phyloP scores from a whole-genome alignment of 1,140 invertebrate genomes.

The Hyles vespertilio region DNA sequence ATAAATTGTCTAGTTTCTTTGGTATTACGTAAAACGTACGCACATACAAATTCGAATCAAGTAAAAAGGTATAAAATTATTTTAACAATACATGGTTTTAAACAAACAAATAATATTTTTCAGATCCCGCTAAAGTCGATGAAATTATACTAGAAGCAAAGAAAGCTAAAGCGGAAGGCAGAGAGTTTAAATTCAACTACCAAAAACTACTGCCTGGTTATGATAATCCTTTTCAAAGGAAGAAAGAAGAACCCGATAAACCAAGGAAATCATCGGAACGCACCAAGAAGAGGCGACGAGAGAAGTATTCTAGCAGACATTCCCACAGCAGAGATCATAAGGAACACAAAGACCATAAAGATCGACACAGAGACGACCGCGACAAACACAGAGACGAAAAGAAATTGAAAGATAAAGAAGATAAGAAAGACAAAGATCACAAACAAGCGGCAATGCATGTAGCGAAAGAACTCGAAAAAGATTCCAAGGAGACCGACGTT shows the following conservation, averaged over 20 bases:
- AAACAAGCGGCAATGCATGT: conserved; percentile 28
- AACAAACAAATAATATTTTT: conserved; percentile 16
- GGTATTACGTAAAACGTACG: too few relatives aligned
- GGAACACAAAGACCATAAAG: conserved; percentile 31
- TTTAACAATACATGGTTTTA: background rate
- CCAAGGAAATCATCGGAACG: conserved; percentile 27
- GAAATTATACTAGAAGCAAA: conserved; percentile 64
- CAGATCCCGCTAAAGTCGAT: conserved; percentile 63
- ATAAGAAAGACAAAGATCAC: conserved; percentile 27
- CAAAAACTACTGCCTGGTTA: conserved; percentile 60
- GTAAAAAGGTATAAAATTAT: too few relatives aligned
- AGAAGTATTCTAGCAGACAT: conserved; percentile 43
- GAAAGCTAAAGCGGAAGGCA: conserved; percentile 57
- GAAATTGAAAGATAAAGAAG: conserved; percentile 18
- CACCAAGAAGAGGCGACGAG: conserved; percentile 32
- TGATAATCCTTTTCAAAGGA: conserved; percentile 66
- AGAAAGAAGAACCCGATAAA: conserved; percentile 40
- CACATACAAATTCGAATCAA: too few relatives aligned
- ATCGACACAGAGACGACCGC: conserved; percentile 28
- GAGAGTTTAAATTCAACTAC: conserved; percentile 63
- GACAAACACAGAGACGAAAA: conserved; percentile 17
- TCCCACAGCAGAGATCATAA: conserved; percentile 39
- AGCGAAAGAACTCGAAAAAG: conserved; percentile 16
- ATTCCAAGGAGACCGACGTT: conserved; percentile 50
- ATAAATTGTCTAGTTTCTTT: too few relatives aligned